A percentile compares a stretch with the other conserved stretches of the same genome.
These are phyloP conservation scores for Exocentrus adspersus DNA, from an alignment of 2,888 invertebrate genomes.

Conservation along the genomic window DNA sequence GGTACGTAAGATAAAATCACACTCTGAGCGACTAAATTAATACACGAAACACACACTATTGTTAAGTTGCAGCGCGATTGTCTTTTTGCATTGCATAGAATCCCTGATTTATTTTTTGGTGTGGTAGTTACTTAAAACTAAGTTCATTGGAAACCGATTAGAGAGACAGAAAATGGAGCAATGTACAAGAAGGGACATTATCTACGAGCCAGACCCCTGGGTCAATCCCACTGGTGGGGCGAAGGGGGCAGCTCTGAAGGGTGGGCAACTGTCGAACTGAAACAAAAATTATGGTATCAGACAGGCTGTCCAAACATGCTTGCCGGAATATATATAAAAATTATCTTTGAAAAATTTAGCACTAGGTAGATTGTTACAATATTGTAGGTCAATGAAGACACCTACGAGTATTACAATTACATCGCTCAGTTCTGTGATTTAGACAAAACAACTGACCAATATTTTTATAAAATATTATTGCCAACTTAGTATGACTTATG, in stretches of 20 bases:
- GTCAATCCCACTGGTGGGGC: slow-evolving; percentile 97
- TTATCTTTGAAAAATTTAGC: no score
- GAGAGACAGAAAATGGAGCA: slow-evolving; percentile 43
- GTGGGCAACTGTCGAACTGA: slow-evolving; percentile 96
- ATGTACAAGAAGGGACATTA: slow-evolving; percentile 52
- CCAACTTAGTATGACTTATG: no score
- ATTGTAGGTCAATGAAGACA: no score
- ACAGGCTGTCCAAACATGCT: no score
- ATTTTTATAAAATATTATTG: no score
- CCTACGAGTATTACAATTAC: no score
- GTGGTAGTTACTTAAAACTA: slow-evolving; percentile 46
- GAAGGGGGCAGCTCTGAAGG: slow-evolving; percentile 98
- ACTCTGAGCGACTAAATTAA: slow-evolving; percentile 59
- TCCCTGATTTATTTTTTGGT: slow-evolving; percentile 65
- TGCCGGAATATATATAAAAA: no score
- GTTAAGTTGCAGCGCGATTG: slow-evolving; percentile 54
- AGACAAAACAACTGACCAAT: no score
- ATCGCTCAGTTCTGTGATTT: no score
- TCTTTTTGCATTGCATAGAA: slow-evolving; percentile 59
- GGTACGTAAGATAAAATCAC: slow-evolving; percentile 52
- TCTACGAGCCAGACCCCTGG: slow-evolving; percentile 61
- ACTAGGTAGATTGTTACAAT: no score
- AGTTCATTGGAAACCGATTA: slow-evolving; percentile 36
- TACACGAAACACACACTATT: slow-evolving; percentile 59
- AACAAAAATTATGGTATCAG: slow-evolving; percentile 61